Conservation (phyloP, 2,888 invertebrate genomes). For the Hofmannophila pseudospretella region DNA sequence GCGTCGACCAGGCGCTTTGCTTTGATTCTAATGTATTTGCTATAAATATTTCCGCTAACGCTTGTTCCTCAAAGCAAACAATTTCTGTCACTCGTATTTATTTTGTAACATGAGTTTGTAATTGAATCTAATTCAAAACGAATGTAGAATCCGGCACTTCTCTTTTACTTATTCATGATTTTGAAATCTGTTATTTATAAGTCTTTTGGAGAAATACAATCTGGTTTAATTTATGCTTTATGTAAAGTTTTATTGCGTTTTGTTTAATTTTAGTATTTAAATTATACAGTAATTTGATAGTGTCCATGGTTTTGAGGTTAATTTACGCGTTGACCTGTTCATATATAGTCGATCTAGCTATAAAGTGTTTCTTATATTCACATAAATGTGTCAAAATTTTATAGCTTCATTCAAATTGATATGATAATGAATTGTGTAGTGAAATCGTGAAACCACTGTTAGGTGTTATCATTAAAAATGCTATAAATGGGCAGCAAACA, state of each 20-base stretch:
- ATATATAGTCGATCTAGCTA: too few relatives aligned
- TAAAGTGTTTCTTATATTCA: background rate
- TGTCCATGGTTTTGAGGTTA: background rate
- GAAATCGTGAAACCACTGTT: too few relatives aligned
- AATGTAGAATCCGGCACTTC: constrained; percentile 33
- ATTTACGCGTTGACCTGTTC: background rate
- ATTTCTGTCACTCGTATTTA: constrained; percentile 40
- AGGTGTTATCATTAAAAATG: too few relatives aligned
- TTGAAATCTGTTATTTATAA: constrained; percentile 26
- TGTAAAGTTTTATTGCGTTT: constrained; percentile 3
- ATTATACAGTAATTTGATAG: background rate
- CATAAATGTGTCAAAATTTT: too few relatives aligned
- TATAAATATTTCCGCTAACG: too few relatives aligned
- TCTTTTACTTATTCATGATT: constrained; percentile 37
- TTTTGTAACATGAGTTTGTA: constrained; percentile 58
- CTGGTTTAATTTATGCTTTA: constrained; percentile 1
- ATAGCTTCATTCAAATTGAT: too few relatives aligned
- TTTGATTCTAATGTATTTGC: too few relatives aligned
- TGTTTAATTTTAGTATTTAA: constrained; percentile 3
- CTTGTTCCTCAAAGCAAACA: too few relatives aligned
- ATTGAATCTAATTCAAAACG: constrained; percentile 56
- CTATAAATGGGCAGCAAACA: too few relatives aligned
- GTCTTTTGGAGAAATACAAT: constrained; percentile 11
- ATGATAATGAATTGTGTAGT: too few relatives aligned
- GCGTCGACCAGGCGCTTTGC: too few relatives aligned